These are phyloP conservation scores for Pristionchus japonicus DNA, from an alignment of 2,888 invertebrate genomes.

Conservation along the genomic window DNA sequence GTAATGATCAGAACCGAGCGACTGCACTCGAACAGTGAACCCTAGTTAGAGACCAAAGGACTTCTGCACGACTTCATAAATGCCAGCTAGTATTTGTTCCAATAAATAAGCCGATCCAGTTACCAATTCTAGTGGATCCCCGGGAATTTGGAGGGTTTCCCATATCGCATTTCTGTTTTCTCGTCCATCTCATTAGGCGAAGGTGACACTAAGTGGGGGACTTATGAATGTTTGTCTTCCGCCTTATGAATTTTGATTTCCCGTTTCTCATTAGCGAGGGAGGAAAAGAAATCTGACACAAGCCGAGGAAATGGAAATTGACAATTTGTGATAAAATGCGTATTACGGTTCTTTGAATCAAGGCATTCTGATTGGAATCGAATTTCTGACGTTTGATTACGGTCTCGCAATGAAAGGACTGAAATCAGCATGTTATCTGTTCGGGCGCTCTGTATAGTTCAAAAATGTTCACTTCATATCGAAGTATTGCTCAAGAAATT, in stretches of 20 bases:
- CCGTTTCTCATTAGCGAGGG: neutral
- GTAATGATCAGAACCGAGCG: neutral
- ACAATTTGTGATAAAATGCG: neutral
- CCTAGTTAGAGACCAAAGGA: neutral
- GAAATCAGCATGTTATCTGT: neutral
- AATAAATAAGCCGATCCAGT: neutral
- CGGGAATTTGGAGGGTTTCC: neutral
- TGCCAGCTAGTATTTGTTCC: neutral
- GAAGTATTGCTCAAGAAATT: too few species aligned
- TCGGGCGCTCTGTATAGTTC: neutral
- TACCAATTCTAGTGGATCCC: neutral
- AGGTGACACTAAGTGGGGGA: neutral
- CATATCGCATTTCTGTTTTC: neutral
- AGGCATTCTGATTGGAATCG: neutral
- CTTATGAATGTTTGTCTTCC: neutral
- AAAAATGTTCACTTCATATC: neutral
- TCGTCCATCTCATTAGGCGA: neutral
- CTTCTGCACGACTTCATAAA: neutral
- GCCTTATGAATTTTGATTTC: neutral
- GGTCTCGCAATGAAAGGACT: neutral
- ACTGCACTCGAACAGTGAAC: neutral
- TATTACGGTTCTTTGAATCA: neutral
- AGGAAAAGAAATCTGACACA: neutral
- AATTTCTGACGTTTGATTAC: neutral
- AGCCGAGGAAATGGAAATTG: neutral